Base-by-base conservation (phyloP, 2,113 vertebrate species). In the Apeltes quadracus region DNA sequence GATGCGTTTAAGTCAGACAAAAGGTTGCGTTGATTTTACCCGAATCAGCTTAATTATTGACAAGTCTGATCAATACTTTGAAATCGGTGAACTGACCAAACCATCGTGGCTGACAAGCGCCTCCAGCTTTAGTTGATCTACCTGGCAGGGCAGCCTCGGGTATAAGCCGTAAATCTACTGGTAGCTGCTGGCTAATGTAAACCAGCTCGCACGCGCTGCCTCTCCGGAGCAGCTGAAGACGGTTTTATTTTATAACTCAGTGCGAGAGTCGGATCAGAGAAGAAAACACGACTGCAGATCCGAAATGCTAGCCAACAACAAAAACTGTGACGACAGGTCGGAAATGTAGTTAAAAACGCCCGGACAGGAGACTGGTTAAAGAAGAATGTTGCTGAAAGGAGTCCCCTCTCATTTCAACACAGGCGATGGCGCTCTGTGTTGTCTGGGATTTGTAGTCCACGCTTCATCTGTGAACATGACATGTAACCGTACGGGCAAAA, bases 111-210 rank as follows among this genome's bases (percentile, higher is more conserved):
- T 34, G 62, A 81, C 32, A 57, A 22, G 72, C 34, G 51, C 27
- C 56, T 56, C 20, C 53, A 78, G 86, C 69, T 84, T 84, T 66
- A 73, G 82, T 61, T 57, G 61, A 76, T 81, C 78, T 81, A 87
- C 72, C 81, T 81, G 77, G 66, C 72, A 83, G 63, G 53, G 41
- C 67, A 84, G 75, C 69, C 55, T 4, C 79, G 77, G 82, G 61
- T 83, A 86, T 91, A 90, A 90, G 82, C 88, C 81, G 87, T 75
- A 89, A 89, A 91, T 90, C 90, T 90, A 90, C 63, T 81, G 82
- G 66, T 83, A 85, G 89, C 90, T 69, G 66, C 32, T 62, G 75
- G 89, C 90, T 90, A 91, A 85, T 39, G 61, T 59, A 68, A 77
- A 87, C 82, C 84, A 89, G 84, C 83, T 83, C 79, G 86, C 79